Conservation (phyloP, 1,140 invertebrate genomes). For the Capitella teleta region DNA sequence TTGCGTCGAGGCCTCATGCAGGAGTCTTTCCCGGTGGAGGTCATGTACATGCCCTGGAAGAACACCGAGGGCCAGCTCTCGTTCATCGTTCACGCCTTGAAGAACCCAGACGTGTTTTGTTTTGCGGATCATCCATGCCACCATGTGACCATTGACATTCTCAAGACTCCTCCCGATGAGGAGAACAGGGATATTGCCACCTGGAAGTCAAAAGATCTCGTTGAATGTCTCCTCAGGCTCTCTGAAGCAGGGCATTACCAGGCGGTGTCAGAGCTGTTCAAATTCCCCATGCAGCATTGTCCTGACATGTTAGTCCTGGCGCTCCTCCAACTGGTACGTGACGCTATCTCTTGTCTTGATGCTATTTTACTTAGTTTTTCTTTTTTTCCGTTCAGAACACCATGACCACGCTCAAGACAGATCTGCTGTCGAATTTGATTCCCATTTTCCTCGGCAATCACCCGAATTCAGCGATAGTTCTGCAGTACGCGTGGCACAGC, state of each 20-base stretch:
- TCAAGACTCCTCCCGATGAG: conserved; percentile 82
- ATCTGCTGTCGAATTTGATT: conserved; percentile 71
- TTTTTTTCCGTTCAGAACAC: conserved; percentile 25
- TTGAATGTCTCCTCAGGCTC: conserved; percentile 75
- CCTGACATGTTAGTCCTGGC: conserved; percentile 83
- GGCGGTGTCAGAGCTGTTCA: conserved; percentile 79
- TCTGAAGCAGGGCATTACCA: conserved; percentile 66
- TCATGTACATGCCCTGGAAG: conserved; percentile 79
- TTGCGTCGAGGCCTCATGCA: conserved; percentile 57
- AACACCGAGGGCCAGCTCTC: conserved; percentile 83
- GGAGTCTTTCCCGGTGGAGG: conserved; percentile 68
- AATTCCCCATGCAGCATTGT: conserved; percentile 81
- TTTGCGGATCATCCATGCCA: conserved; percentile 83
- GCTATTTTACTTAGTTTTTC: neutral
- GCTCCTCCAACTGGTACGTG: conserved; percentile 62
- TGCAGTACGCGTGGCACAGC: conserved; percentile 84
- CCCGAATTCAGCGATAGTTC: conserved; percentile 73
- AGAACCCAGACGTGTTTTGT: conserved; percentile 81
- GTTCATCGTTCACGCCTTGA: conserved; percentile 67
- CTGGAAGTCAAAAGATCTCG: conserved; percentile 57
- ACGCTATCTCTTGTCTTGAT: neutral
- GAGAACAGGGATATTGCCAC: conserved; percentile 84
- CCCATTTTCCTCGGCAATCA: conserved; percentile 87
- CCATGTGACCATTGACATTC: conserved; percentile 69
- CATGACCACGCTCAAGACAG: conserved; percentile 51